These are phyloP conservation scores for Brachystomella parvula DNA, from an alignment of 1,140 invertebrate species.

Conservation along the genomic window DNA sequence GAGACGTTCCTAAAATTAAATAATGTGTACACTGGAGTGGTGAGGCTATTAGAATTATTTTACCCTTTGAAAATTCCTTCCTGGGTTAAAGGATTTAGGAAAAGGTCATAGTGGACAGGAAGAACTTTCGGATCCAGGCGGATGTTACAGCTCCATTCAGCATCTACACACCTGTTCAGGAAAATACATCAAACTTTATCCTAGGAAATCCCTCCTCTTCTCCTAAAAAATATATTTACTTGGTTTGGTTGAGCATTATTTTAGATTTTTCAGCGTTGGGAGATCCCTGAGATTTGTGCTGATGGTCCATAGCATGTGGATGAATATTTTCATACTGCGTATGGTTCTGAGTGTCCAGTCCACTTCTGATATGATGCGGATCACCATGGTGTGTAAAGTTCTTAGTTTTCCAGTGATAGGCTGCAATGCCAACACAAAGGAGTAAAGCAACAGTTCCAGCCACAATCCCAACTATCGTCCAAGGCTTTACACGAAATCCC, in stretches of 20 bases:
- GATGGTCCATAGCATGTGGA: too few species aligned
- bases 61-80: slow-evolving; percentile 43
- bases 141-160: slow-evolving; percentile 42
- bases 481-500: slow-evolving; percentile 8
- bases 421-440: not conserved
- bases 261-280: too few species aligned
- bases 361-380: too few species aligned
- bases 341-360: too few species aligned
- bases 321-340: too few species aligned
- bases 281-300: too few species aligned
- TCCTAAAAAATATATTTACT: not conserved
- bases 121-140: slow-evolving; percentile 58
- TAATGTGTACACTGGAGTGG: too few species aligned
- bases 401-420: slow-evolving; percentile 9
- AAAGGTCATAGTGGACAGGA: slow-evolving; percentile 55
- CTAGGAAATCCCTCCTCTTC: not conserved
- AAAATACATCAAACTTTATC: not conserved
- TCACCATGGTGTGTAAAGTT: too few species aligned
- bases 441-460: not conserved
- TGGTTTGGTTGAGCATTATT: too few species aligned
- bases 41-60: too few species aligned
- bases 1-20: slow-evolving; percentile 15
- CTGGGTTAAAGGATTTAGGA: slow-evolving; percentile 46
- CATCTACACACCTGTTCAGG: slow-evolving; percentile 23
- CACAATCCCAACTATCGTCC: not conserved